phyloP scores from a whole-genome alignment of 2,113 vertebrate species.

The Perca schrenkii region DNA sequence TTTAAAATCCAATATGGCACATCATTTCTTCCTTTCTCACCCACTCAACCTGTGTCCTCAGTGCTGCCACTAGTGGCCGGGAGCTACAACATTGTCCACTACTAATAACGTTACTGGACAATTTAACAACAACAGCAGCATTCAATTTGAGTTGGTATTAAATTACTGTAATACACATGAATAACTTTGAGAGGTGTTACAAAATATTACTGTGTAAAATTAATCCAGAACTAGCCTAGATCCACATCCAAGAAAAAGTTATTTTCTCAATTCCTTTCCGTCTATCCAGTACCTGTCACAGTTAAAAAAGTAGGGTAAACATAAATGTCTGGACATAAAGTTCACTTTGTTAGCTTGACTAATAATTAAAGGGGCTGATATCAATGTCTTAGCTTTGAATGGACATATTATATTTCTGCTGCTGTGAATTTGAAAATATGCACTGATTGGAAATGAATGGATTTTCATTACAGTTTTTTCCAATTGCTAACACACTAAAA shows the following conservation, averaged over 20 bases:
- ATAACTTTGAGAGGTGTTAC: background rate
- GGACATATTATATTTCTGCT: background rate
- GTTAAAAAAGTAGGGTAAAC: no score
- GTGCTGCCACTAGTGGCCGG: constrained; percentile 4
- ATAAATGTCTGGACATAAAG: no score
- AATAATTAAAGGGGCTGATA: background rate
- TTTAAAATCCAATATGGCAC: background rate
- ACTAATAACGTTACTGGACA: background rate
- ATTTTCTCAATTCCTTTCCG: no score
- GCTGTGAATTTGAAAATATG: background rate
- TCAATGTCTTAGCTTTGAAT: background rate
- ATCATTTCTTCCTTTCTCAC: background rate
- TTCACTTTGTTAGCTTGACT: background rate
- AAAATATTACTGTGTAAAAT: background rate
- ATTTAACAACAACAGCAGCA: background rate
- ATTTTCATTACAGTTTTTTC: background rate
- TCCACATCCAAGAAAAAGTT: no score
- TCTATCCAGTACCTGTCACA: no score
- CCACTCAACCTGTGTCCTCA: background rate
- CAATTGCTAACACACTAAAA: no score
- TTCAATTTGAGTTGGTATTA: background rate
- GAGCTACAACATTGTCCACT: background rate
- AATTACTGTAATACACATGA: background rate
- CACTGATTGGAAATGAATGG: background rate
- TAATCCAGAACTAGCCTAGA: no score